phyloP scores from a whole-genome alignment of 2,113 vertebrate species.

The Pyxicephalus adspersus region DNA sequence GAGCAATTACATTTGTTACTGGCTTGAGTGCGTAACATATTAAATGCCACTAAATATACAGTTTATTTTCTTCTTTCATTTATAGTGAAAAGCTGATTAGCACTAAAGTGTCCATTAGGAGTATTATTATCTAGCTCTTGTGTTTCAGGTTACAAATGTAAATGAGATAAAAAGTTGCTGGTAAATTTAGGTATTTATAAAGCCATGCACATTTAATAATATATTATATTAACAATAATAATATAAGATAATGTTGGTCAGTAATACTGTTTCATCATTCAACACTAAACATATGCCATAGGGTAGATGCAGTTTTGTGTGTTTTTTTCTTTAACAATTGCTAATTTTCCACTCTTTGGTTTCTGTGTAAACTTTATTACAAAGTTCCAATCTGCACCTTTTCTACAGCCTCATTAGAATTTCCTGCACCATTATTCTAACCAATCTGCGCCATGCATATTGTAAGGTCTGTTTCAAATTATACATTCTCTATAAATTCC shows the following conservation, averaged over 20 bases:
- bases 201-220: conserved; percentile 19
- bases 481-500: conserved; percentile 40
- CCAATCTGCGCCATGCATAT: conserved; percentile 59
- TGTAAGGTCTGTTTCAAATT: conserved; percentile 59
- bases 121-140: conserved; percentile 11
- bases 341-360: conserved; percentile 5
- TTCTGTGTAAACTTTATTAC: conserved; percentile 58
- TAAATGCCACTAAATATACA: conserved; percentile 51
- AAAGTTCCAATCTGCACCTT: conserved; percentile 60
- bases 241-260: conserved; percentile 14
- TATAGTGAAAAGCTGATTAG: conserved; percentile 49
- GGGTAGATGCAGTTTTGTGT: background rate
- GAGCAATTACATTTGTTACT: conserved; percentile 51
- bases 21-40: conserved; percentile 51
- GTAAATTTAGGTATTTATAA: conserved; percentile 42
- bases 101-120: conserved; percentile 52
- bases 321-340: conserved; percentile 6
- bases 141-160: conserved; percentile 48
- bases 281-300: background rate
- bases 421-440: conserved; percentile 61
- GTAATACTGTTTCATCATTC: background rate
- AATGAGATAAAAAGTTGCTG: conserved; percentile 16
- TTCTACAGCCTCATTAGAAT: conserved; percentile 59
- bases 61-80: conserved; percentile 45
- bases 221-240: conserved; percentile 26